These are phyloP conservation scores for Chloebia gouldiae DNA, from an alignment of 2,113 vertebrate genomes.

Conservation along the genomic window DNA sequence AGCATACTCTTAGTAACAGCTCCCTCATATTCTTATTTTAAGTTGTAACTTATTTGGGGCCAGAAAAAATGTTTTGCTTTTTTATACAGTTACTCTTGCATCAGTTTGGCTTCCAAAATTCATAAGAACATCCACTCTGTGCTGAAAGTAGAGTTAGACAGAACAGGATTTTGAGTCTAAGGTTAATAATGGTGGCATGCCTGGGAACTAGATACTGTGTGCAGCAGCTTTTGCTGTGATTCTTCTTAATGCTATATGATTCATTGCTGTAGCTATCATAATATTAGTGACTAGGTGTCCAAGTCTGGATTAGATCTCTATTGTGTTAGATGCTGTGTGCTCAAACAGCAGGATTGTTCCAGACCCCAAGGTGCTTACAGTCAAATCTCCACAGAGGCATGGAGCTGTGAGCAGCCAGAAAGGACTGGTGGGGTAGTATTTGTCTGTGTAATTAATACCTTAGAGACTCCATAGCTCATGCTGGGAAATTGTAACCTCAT, in stretches of 20 bases:
- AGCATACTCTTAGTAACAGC: neutral
- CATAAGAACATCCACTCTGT: neutral
- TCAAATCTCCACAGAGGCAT: neutral
- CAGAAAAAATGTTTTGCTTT: neutral
- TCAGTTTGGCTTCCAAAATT: neutral
- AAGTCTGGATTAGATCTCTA: conserved; percentile 18
- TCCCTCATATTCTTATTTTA: neutral
- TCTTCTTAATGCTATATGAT: neutral
- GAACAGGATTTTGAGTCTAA: neutral
- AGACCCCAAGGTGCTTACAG: neutral
- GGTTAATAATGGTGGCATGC: neutral
- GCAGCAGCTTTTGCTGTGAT: conserved; percentile 1
- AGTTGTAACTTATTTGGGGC: neutral
- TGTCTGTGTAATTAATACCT: neutral
- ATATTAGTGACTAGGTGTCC: conserved; percentile 28
- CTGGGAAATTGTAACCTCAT: neutral
- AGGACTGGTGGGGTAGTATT: neutral
- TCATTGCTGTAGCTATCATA: conserved; percentile 8
- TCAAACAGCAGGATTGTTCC: neutral
- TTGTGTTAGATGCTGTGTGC: neutral
- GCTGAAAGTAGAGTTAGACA: neutral
- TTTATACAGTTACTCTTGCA: neutral
- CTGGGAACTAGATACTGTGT: neutral
- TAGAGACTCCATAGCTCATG: neutral
- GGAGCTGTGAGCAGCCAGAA: neutral